Evolutionary conservation across 35 echinoderm and acorn worm genomes (phyloP).

Genomic region (Lytechinus variegatus): DNA sequence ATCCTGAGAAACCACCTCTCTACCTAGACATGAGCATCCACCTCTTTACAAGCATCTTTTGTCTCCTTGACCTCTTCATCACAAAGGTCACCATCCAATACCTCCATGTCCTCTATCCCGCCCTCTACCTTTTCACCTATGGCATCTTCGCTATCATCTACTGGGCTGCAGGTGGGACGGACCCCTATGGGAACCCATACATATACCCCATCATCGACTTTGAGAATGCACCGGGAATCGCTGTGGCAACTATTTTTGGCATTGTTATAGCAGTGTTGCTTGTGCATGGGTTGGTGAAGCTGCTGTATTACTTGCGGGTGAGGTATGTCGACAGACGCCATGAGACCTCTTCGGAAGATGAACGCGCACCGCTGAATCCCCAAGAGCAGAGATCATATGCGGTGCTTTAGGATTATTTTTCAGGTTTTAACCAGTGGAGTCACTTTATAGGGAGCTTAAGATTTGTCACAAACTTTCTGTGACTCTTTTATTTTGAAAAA

Average conservation of each 20-base stretch:
- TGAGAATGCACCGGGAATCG: conserved; percentile 21
- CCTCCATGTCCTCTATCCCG: conserved; percentile 59
- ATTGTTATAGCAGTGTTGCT: conserved; percentile 1
- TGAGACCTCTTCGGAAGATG: background rate
- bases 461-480: too few species aligned
- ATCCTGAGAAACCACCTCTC: conserved; percentile 1
- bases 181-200: conserved; percentile 13
- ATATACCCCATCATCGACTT: conserved; percentile 67
- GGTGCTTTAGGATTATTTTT: background rate
- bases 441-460: too few species aligned
- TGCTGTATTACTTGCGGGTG: conserved; percentile 15
- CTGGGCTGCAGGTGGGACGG: conserved; percentile 57
- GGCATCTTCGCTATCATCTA: conserved; percentile 59
- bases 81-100: conserved; percentile 44
- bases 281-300: conserved; percentile 43
- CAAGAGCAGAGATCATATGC: background rate
- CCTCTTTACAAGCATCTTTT: conserved; percentile 36
- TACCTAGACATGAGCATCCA: conserved; percentile 60
- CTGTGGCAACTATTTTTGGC: conserved; percentile 37
- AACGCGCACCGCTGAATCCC: background rate
- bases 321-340: background rate
- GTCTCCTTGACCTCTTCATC: conserved; percentile 52
- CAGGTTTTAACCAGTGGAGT: too few species aligned
- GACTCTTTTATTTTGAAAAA: too few species aligned
- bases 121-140: conserved; percentile 35